Base-by-base conservation (phyloP, 2,113 vertebrate genomes). In the Casuarius casuarius region DNA sequence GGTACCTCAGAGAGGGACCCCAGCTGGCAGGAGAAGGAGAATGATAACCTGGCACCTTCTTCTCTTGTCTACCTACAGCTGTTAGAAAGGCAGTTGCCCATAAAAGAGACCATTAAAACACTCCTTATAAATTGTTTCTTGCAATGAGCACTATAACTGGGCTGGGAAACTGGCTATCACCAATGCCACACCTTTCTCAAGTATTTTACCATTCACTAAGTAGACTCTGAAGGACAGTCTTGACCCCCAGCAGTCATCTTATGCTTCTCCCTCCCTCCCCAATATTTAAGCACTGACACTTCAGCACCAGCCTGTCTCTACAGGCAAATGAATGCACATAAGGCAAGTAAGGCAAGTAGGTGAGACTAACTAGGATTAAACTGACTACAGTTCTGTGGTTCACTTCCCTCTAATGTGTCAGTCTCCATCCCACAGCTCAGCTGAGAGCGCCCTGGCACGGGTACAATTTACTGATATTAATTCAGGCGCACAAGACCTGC, bases 371-470 rank as follows among this genome's bases (percentile, higher is more conserved):
- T 31, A 76, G 95, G 77, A 91, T 96, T 97, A 97, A 97, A 97
- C 96, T 52, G 84, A 96, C 96, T 95, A 79, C 70, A 92, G 92
- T 92, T 97, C 95, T 94, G 94, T 97, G 97, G 96, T 95, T 98
- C 95, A 90, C 92, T 97, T 97, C 90, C 81, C 96, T 97, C 97
- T 94, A 91, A 96, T 81, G 93, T 93, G 90, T 95, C 94, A 82
- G 94, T 84, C 96, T 97, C 86, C 96, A 89, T 95, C 92, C 62
- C 80, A 91, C 92, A 95, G 96, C 95, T 96, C 97, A 97, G 92
- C 94, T 97, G 95, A 97, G 87, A 74, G 66, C 94, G 86, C 77
- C 89, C 92, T 95, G 6, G 73, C 21, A 75, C 29, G 94, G 56
- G 48, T 91, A 97, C 86, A 89, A 92, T 82, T 80, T 91, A 72